A percentile compares a stretch with the other conserved stretches of the same genome.
These are phyloP conservation scores for Polydrusus tereticollis DNA, from an alignment of 2,888 invertebrate species.

Conservation along the genomic window DNA sequence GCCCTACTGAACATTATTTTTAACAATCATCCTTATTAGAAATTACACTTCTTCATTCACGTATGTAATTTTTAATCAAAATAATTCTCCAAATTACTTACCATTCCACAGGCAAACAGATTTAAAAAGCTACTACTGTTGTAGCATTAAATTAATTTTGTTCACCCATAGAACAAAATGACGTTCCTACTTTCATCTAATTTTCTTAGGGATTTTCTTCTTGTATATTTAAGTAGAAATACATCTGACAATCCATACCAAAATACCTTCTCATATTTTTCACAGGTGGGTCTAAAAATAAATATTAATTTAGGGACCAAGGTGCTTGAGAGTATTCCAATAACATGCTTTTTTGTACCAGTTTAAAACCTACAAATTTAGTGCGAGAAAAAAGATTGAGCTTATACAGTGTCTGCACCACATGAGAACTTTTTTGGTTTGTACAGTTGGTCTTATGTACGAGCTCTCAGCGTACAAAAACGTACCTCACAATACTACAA, in stretches of 20 bases:
- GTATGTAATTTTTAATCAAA: too few species aligned
- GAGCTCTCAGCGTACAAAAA: too few species aligned
- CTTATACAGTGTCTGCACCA: too few species aligned
- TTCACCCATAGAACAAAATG: neutral
- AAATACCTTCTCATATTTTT: slow-evolving; percentile 51
- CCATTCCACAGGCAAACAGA: neutral
- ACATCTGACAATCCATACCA: neutral
- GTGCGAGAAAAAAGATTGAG: neutral
- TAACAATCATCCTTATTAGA: too few species aligned
- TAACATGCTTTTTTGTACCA: slow-evolving; percentile 41
- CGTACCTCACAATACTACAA: too few species aligned
- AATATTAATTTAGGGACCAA: slow-evolving; percentile 36
- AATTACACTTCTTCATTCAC: too few species aligned
- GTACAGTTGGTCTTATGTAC: too few species aligned
- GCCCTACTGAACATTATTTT: too few species aligned
- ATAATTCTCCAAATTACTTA: neutral
- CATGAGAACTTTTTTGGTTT: too few species aligned
- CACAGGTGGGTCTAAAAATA: slow-evolving; percentile 60
- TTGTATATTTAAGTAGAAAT: neutral
- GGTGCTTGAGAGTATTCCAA: neutral
- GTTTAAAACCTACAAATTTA: neutral
- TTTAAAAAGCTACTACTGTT: too few species aligned
- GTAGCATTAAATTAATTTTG: neutral
- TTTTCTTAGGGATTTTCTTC: neutral
- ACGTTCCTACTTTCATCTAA: neutral